Evolutionary conservation across 2,888 invertebrate genomes (phyloP), one percentile per base, ranked within the genome.

Genomic region (Microctonus aethiopoides): DNA sequence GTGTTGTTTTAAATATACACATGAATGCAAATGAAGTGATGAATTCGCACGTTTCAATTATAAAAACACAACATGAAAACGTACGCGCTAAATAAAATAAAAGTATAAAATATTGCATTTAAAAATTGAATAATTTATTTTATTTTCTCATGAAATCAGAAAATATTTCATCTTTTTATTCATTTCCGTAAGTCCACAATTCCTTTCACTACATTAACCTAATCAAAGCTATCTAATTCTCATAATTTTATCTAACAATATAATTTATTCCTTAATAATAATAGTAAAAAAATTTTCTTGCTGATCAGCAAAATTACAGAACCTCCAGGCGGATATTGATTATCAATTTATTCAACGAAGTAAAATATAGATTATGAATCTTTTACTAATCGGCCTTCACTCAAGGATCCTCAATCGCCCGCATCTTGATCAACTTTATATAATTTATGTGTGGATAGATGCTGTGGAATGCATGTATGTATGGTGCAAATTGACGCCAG

Each of bases 401-500:
- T 54, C 69, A 66, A 3, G 62, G 63, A 57, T 57, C 54, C 62
- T 32, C 62, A 60, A 46, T 51, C 41, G 13, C 13, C 24, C 24
- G 16, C 34, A 56, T 59, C 13, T 46, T 51, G 29, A 61, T 22
- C 39, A 26, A 41, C n/a, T 16, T 29, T 29, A 11, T 29, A 11
- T 20, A 51, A 29, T 36, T 11, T 60, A 20, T 60, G 16, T 60
- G 20, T 41, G 2, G 22, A 61, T 36, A 68, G 46, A 67, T 39
- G 34, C 13, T 59, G 56, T 36, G 59, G 16, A 60, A 54, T 57
- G 46, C 34, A 66, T 52, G 67, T 52, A 52, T 57, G 26, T n/a
- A n/a, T n/a, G n/a, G 61, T 74, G 64, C 71, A 71, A 75, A 78
- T 80, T 74, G 81, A 81, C 80, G 81, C 80, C 81, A 80, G 81